Percentiles rank a stretch among this genome's conserved stretches.
Evolutionary conservation across 2,888 invertebrate genomes (phyloP).

Genomic region (Drosophila diplacantha): DNA sequence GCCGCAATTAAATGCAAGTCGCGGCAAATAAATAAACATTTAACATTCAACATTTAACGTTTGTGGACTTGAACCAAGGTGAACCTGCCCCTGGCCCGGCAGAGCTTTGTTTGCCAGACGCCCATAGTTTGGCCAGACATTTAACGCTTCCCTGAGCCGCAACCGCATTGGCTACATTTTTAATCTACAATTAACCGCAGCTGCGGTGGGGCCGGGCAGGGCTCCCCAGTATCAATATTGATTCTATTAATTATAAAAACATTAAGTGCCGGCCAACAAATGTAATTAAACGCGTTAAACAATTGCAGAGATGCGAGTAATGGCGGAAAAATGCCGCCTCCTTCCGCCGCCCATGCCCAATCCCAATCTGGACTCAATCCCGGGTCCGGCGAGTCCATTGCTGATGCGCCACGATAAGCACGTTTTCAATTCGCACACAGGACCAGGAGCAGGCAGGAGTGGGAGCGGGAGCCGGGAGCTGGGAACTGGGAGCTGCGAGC

Average conservation of each 20-base stretch:
- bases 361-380: constrained; percentile 4
- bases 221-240: constrained; percentile 69
- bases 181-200: constrained; percentile 75
- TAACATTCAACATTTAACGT: constrained; percentile 2
- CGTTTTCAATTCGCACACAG: constrained; percentile 64
- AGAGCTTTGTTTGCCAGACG: constrained; percentile 28
- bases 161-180: constrained; percentile 70
- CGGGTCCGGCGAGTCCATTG: constrained; percentile 28
- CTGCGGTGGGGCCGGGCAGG: constrained; percentile 41
- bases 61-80: constrained; percentile 14
- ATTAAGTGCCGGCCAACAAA: constrained; percentile 72
- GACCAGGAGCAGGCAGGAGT: neutral
- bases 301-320: constrained; percentile 63
- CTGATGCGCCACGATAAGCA: constrained; percentile 73
- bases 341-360: neutral
- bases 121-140: constrained; percentile 70
- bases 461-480: neutral
- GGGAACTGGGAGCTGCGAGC: constrained; percentile 35
- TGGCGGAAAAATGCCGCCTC: constrained; percentile 55
- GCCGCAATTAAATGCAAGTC: constrained; percentile 36
- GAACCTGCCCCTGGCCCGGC: neutral
- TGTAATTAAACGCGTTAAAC: constrained; percentile 74
- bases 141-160: constrained; percentile 73
- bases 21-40: constrained; percentile 24
- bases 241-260: constrained; percentile 76